phyloP scores from a whole-genome alignment of 2,888 invertebrate species.

The Pristionchus arcanus region DNA sequence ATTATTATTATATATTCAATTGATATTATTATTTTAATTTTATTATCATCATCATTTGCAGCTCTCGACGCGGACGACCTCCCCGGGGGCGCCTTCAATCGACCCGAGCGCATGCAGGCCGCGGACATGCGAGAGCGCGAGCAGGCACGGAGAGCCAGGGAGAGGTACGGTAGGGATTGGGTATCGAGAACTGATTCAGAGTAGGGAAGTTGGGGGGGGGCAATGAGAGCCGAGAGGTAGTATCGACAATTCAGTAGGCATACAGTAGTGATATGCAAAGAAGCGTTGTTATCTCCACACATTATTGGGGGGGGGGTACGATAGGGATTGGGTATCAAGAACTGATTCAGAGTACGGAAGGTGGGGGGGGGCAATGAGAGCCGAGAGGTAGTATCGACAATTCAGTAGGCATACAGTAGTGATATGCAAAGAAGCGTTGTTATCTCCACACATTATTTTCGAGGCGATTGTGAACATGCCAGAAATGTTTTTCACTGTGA shows the following conservation, averaged over 20 bases:
- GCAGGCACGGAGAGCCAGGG: neutral
- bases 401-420: no score
- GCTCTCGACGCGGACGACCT: neutral
- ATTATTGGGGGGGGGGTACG: slow-evolving; percentile 46
- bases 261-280: no score
- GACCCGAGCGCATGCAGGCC: neutral
- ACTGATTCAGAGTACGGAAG: neutral
- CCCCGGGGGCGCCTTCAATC: neutral
- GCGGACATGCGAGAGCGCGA: neutral
- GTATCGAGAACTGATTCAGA: neutral
- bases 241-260: no score
- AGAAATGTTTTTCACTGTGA: no score
- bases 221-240: no score
- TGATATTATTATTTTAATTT: neutral
- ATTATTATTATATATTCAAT: no score
- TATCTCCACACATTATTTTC: no score
- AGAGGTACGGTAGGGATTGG: slow-evolving; percentile 13
- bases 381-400: no score
- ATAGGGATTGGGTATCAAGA: neutral
- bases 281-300: no score
- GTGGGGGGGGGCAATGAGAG: no score
- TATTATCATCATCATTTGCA: neutral
- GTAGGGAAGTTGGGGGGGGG: neutral
- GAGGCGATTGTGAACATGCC: no score
- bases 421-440: no score